Conservation (phyloP, 2,888 invertebrate genomes). For the Epinotia demarniana region DNA sequence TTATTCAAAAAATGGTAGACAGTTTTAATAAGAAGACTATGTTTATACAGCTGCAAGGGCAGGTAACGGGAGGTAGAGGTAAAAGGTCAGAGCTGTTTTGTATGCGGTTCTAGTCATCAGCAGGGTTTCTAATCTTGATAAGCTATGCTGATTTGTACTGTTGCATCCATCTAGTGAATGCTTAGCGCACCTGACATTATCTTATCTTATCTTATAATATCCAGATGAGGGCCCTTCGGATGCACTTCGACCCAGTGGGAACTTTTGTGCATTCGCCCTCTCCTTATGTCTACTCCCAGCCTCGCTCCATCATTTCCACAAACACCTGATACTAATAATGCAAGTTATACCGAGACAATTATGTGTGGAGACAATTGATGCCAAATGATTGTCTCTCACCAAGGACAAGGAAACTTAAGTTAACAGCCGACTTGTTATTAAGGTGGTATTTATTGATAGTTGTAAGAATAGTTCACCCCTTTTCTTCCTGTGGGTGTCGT, state of each 20-base stretch:
- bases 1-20: constrained; percentile 14
- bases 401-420: not conserved
- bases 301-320: too few species aligned
- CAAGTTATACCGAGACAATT: not conserved
- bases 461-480: constrained; percentile 37
- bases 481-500: too few species aligned
- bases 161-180: not conserved
- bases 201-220: too few species aligned
- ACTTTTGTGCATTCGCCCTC: too few species aligned
- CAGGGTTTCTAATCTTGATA: not conserved
- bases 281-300: too few species aligned
- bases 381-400: not conserved
- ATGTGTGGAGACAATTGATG: not conserved
- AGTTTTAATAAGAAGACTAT: not conserved
- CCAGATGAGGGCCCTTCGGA: too few species aligned
- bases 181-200: not conserved
- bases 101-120: not conserved
- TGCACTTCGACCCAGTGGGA: too few species aligned
- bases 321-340: not conserved
- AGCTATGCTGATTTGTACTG: not conserved
- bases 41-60: constrained; percentile 13
- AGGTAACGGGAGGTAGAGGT: not conserved
- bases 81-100: constrained; percentile 11
- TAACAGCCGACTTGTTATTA: constrained; percentile 44
- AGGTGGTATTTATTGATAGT: constrained; percentile 47